Conservation (phyloP, 2,113 vertebrate genomes). For the Takifugu bimaculatus region DNA sequence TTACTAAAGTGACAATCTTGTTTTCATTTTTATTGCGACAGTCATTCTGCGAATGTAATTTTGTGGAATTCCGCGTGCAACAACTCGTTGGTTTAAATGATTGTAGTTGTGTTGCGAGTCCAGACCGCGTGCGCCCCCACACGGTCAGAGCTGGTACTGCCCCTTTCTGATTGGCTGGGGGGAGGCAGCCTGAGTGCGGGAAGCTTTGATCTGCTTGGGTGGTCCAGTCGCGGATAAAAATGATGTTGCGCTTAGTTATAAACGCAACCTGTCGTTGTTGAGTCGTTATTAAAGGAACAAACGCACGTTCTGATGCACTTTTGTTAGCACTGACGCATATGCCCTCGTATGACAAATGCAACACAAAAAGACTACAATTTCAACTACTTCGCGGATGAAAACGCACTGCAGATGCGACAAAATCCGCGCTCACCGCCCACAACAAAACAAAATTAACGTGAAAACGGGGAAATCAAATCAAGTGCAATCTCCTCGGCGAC, state of each 20-base stretch:
- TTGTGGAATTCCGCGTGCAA: neutral
- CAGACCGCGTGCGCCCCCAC: conserved; percentile 2
- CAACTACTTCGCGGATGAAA: no score
- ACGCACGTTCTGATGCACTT: no score
- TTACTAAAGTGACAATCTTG: no score
- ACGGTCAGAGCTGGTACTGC: neutral
- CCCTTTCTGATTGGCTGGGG: conserved; percentile 43
- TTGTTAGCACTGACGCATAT: no score
- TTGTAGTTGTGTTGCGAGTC: neutral
- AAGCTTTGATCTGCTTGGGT: conserved; percentile 66
- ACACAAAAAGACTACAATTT: no score
- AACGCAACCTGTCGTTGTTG: neutral
- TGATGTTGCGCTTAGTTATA: conserved; percentile 31
- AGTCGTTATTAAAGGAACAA: no score
- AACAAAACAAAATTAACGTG: neutral
- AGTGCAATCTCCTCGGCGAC: conserved; percentile 35
- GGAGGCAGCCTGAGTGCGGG: conserved; percentile 45
- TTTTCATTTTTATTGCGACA: neutral
- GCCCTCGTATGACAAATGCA: no score
- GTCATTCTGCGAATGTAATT: neutral
- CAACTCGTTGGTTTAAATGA: no score
- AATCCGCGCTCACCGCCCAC: no score
- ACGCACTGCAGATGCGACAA: no score
- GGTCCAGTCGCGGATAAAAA: conserved; percentile 34
- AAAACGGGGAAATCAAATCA: conserved; percentile 1